Percentiles rank a stretch among this genome's conserved stretches.
phyloP scores from a whole-genome alignment of 1,140 invertebrate genomes.

The Plodia interpunctella region DNA sequence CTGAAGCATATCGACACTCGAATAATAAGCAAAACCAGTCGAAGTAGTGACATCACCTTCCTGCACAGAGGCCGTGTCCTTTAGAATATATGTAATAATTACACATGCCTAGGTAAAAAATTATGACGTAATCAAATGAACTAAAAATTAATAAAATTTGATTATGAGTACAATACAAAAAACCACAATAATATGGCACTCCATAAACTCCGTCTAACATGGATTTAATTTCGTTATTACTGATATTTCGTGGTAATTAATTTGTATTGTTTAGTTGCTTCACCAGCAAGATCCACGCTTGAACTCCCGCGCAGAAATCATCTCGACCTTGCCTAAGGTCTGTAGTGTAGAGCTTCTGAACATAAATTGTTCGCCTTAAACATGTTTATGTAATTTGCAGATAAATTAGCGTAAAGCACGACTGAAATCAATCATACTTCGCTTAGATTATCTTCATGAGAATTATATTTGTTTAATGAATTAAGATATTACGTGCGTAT shows the following conservation, averaged over 20 bases:
- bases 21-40: slow-evolving; percentile 73
- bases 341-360: slow-evolving; percentile 2
- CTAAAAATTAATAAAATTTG: not conserved
- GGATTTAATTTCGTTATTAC: too few species aligned
- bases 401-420: slow-evolving; percentile 4
- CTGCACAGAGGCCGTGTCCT: slow-evolving; percentile 60
- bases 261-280: slow-evolving; percentile 21
- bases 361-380: not conserved
- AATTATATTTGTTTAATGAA: slow-evolving; percentile 1
- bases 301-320: slow-evolving; percentile 12
- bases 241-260: not conserved
- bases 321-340: slow-evolving; percentile 22
- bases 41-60: slow-evolving; percentile 73
- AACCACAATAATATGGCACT: too few species aligned
- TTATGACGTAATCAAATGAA: not conserved
- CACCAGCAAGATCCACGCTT: slow-evolving; percentile 16
- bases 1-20: slow-evolving; percentile 48
- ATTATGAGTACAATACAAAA: not conserved
- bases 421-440: not conserved
- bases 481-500: not conserved
- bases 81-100: slow-evolving; percentile 32
- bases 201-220: too few species aligned
- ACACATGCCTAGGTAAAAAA: slow-evolving; percentile 12
- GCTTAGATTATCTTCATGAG: not conserved
- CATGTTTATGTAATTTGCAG: not conserved